These are phyloP conservation scores for Hippopotamus amphibius DNA, from an alignment of 2,113 vertebrate genomes.

Conservation along the genomic window DNA sequence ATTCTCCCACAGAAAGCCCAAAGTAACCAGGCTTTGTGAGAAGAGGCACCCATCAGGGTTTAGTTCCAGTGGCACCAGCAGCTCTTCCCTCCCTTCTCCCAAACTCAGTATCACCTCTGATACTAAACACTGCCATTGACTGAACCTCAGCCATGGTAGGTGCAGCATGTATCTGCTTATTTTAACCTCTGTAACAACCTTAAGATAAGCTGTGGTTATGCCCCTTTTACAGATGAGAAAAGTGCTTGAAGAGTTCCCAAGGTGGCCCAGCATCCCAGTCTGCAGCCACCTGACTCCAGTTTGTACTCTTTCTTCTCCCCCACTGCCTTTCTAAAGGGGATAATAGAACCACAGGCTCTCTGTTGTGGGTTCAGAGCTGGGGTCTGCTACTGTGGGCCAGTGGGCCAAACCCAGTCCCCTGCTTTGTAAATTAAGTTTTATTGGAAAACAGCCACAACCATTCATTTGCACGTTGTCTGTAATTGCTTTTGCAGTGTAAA, in stretches of 20 bases:
- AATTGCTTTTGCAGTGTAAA: not conserved
- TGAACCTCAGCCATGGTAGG: too few relatives aligned
- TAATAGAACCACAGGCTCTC: not conserved
- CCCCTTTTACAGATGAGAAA: not conserved
- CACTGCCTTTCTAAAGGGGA: not conserved
- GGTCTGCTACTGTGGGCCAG: not conserved
- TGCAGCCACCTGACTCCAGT: not conserved
- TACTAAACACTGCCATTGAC: not conserved
- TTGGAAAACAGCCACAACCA: not conserved
- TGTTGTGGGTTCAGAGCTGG: not conserved
- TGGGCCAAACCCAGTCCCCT: not conserved
- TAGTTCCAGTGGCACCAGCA: accelerated
- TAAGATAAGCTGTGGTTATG: too few relatives aligned
- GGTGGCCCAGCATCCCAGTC: not conserved
- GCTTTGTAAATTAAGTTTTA: slow-evolving; percentile 26
- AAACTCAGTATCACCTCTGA: not conserved
- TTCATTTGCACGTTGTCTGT: not conserved
- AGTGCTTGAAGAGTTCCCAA: not conserved
- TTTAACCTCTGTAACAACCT: not conserved
- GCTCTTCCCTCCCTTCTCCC: not conserved
- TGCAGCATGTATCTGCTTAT: not conserved
- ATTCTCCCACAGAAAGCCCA: not conserved
- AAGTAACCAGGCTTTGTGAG: accelerated
- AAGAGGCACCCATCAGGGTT: too few relatives aligned
- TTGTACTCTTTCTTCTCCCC: not conserved